These are phyloP conservation scores for Osedax frankpressi DNA, from an alignment of 2,888 invertebrate species.

Conservation along the genomic window DNA sequence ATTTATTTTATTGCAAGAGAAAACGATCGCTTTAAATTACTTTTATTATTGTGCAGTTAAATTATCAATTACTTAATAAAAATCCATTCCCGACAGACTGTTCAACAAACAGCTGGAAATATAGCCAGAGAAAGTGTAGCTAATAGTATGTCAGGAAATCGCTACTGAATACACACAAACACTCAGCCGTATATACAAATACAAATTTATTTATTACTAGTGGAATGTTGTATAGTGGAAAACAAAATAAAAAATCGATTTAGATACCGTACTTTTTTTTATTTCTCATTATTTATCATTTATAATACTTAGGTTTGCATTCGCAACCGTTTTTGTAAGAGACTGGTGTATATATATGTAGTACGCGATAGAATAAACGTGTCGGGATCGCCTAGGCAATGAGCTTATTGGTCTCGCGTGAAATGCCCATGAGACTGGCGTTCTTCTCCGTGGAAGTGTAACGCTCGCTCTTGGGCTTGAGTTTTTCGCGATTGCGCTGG, in stretches of 20 bases:
- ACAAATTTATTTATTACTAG: too few species aligned
- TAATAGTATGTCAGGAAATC: neutral
- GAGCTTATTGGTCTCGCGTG: slow-evolving; percentile 12
- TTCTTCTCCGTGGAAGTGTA: slow-evolving; percentile 27
- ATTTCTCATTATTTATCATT: too few species aligned
- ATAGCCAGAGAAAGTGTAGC: neutral
- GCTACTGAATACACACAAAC: too few species aligned
- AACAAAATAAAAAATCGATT: too few species aligned
- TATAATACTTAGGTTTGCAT: too few species aligned
- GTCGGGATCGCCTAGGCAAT: slow-evolving; percentile 5
- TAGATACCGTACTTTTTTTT: too few species aligned
- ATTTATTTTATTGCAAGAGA: too few species aligned
- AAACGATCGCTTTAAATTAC: neutral
- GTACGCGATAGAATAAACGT: neutral
- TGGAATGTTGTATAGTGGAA: too few species aligned
- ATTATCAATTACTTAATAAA: too few species aligned
- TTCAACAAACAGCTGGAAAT: neutral
- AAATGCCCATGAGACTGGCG: slow-evolving; percentile 14
- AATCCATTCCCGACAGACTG: neutral
- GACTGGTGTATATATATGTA: too few species aligned
- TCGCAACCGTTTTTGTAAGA: too few species aligned
- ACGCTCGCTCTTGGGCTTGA: slow-evolving; percentile 32
- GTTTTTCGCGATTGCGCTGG: slow-evolving; percentile 41
- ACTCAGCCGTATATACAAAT: too few species aligned
- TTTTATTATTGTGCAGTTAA: neutral